Percentiles rank a stretch among this genome's conserved stretches.
Evolutionary conservation across 2,113 vertebrate species (phyloP).

Genomic region (Tragelaphus strepsiceros): DNA sequence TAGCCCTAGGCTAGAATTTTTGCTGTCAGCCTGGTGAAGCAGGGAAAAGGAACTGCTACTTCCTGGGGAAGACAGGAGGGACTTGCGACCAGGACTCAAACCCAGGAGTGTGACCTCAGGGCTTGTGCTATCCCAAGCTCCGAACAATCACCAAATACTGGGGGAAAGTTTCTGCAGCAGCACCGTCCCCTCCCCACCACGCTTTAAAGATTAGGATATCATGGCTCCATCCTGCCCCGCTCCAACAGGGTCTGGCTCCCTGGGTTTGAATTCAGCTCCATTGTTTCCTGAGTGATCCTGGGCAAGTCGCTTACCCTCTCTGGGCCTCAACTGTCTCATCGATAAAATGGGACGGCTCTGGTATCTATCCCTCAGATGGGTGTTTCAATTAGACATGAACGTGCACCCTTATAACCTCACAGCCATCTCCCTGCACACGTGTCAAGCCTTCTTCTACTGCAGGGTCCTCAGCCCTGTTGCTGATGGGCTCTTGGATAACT

Average conservation of each 20-base stretch:
- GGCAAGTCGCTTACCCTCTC: background rate
- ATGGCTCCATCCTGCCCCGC: background rate
- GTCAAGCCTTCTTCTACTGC: background rate
- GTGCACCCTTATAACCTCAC: background rate
- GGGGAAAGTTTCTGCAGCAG: accelerated
- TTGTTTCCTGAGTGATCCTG: background rate
- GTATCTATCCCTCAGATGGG: too few relatives aligned
- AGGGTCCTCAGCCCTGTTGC: background rate
- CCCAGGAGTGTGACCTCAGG: background rate
- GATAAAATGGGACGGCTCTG: background rate
- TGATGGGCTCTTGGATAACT: background rate
- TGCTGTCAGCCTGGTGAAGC: background rate
- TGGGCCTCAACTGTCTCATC: background rate
- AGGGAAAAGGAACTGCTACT: background rate
- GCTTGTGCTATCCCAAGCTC: background rate
- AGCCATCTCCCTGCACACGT: background rate
- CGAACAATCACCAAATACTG: background rate
- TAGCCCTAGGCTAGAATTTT: background rate
- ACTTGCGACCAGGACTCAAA: accelerated
- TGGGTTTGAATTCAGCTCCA: background rate
- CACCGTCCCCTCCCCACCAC: too few relatives aligned
- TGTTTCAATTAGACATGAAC: accelerated
- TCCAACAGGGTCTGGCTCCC: background rate
- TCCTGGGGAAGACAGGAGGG: background rate
- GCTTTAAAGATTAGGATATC: background rate